phyloP scores from a whole-genome alignment of 92 coral and sea anemone genomes.

The Umimayanthus kanabou region DNA sequence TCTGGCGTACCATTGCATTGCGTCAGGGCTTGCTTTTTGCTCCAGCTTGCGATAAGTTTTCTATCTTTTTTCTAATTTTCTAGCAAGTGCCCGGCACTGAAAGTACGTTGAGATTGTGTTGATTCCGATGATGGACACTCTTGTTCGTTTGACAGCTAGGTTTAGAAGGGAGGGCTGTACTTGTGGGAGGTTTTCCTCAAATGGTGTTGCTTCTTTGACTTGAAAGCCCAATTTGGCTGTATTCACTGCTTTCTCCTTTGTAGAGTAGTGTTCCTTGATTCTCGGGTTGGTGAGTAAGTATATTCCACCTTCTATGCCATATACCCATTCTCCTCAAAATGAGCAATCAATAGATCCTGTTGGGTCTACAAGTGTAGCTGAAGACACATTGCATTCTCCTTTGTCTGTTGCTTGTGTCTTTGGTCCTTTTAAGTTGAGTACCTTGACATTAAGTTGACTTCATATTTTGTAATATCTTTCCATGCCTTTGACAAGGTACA shows the following conservation, averaged over 20 bases:
- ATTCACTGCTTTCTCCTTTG: conserved; percentile 26
- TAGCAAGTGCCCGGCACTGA: conserved; percentile 54
- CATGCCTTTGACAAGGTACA: too few species aligned
- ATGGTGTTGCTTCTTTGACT: conserved; percentile 38
- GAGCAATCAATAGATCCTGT: conserved; percentile 49
- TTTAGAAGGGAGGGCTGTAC: conserved; percentile 33
- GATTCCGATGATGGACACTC: conserved; percentile 49
- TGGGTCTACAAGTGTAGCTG: conserved; percentile 54
- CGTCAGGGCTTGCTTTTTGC: conserved; percentile 31
- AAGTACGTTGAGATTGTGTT: conserved; percentile 38
- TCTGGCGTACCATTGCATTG: conserved; percentile 57
- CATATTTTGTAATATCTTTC: too few species aligned
- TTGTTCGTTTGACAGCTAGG: conserved; percentile 41
- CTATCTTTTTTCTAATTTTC: conserved; percentile 44
- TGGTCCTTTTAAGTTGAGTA: too few species aligned
- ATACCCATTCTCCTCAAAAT: conserved; percentile 56
- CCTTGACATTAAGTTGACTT: too few species aligned
- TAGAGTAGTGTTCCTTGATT: conserved; percentile 45
- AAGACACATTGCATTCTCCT: background rate
- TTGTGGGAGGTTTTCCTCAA: conserved; percentile 34
- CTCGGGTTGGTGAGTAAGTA: conserved; percentile 51
- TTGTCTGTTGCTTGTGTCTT: too few species aligned
- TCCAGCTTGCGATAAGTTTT: background rate
- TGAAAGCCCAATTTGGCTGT: background rate
- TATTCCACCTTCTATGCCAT: conserved; percentile 34